A percentile compares a stretch with the other conserved stretches of the same genome.
phyloP scores from a whole-genome alignment of 2,888 invertebrate species.

The Pogonocherus hispidulus region DNA sequence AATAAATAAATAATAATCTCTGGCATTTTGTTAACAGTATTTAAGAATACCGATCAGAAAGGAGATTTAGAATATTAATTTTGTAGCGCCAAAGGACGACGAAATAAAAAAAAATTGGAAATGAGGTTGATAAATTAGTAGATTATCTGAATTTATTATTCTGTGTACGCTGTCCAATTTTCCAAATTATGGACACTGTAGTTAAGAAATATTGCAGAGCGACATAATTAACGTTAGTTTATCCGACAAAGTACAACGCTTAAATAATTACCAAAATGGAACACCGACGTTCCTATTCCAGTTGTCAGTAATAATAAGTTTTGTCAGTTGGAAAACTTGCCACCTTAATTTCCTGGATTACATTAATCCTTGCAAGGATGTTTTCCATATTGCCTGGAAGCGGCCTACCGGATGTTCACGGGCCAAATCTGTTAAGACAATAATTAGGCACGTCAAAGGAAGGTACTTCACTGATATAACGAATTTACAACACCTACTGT shows the following conservation, averaged over 20 bases:
- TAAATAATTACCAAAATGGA: slow-evolving; percentile 18
- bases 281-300: slow-evolving; percentile 3
- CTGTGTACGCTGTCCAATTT: neutral
- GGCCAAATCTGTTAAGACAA: neutral
- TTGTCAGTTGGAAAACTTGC: slow-evolving; percentile 17
- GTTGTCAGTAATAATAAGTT: slow-evolving; percentile 8
- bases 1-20: no score
- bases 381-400: slow-evolving; percentile 5
- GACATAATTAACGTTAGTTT: neutral
- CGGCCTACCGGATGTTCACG: neutral
- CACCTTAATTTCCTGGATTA: slow-evolving; percentile 4
- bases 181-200: neutral
- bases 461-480: no score
- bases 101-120: no score
- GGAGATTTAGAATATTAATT: no score
- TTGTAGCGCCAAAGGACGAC: no score
- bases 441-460: no score
- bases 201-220: neutral
- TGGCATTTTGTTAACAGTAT: no score
- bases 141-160: no score
- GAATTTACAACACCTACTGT: no score
- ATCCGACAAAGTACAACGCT: neutral
- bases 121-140: no score
- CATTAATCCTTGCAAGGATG: slow-evolving; percentile 13
- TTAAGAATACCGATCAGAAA: no score